Percentiles rank a stretch among this genome's conserved stretches.
phyloP scores from a whole-genome alignment of 2,888 invertebrate species.

The Epinotia brunnichana region DNA sequence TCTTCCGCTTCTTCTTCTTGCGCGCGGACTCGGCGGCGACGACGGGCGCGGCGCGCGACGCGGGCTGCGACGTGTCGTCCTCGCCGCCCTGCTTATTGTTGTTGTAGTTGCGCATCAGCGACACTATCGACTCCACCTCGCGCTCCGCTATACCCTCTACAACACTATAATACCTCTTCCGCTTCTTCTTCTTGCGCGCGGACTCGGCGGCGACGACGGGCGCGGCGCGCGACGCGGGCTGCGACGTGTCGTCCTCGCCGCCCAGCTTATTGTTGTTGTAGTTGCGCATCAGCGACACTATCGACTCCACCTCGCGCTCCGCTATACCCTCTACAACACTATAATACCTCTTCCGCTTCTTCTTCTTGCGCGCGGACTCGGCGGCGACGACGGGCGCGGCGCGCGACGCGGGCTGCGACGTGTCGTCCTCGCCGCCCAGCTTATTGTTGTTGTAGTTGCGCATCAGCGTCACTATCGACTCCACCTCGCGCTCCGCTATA shows the following conservation, averaged over 20 bases:
- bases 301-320: too few species aligned
- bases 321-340: too few species aligned
- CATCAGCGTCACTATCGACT: too few species aligned
- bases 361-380: slow-evolving; percentile 71
- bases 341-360: slow-evolving; percentile 73
- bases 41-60: slow-evolving; percentile 69
- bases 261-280: too few species aligned
- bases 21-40: slow-evolving; percentile 62
- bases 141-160: too few species aligned
- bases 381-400: slow-evolving; percentile 65
- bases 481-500: too few species aligned
- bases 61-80: slow-evolving; percentile 1
- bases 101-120: slow-evolving; percentile 71
- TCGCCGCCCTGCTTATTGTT: slow-evolving; percentile 51
- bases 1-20: slow-evolving; percentile 78
- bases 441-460: too few species aligned
- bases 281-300: too few species aligned
- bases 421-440: neutral
- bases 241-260: neutral
- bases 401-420: slow-evolving; percentile 56
- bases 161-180: slow-evolving; percentile 68
- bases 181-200: slow-evolving; percentile 74
- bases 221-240: slow-evolving; percentile 62
- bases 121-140: slow-evolving; percentile 66
- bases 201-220: slow-evolving; percentile 64